These are phyloP conservation scores for Molossus molossus DNA, from an alignment of 2,797 vertebrate genomes.

Conservation along the genomic window DNA sequence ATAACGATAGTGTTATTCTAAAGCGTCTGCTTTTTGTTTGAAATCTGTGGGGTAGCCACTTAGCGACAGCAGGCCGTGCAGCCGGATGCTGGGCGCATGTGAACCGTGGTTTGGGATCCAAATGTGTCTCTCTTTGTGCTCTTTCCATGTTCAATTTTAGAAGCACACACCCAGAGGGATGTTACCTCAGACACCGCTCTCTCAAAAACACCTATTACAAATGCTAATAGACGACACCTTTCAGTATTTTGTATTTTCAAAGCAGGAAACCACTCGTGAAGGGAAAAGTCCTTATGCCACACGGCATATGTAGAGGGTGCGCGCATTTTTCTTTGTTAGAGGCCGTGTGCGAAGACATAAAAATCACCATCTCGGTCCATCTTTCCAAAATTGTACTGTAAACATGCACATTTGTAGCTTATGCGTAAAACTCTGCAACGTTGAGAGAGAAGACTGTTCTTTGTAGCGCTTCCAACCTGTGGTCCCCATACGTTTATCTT, in stretches of 20 bases:
- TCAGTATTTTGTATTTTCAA: conserved; percentile 57
- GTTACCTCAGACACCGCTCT: not conserved
- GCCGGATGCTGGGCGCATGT: not conserved
- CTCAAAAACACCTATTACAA: conserved; percentile 60
- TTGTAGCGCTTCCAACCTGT: not conserved
- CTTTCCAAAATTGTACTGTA: conserved; percentile 15
- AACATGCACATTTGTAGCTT: not conserved
- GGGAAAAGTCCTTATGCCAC: conserved; percentile 16
- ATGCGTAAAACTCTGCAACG: not conserved
- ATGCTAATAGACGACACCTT: conserved; percentile 43
- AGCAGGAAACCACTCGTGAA: conserved; percentile 62
- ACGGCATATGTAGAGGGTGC: not conserved
- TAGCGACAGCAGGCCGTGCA: conserved; percentile 43
- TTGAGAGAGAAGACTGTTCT: not conserved
- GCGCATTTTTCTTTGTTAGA: not conserved
- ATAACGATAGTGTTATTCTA: conserved; percentile 36
- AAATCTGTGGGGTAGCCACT: conserved; percentile 10
- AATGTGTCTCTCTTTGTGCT: not conserved
- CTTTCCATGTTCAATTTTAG: conserved; percentile 58
- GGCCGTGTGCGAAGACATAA: not conserved
- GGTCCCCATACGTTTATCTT: not conserved
- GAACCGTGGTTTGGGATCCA: not conserved
- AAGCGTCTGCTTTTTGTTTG: conserved; percentile 59
- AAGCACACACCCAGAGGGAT: not conserved
- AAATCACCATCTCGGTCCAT: conserved; percentile 61